Evolutionary conservation across 2,113 vertebrate genomes (phyloP).

Genomic region (Entelurus aequoreus): DNA sequence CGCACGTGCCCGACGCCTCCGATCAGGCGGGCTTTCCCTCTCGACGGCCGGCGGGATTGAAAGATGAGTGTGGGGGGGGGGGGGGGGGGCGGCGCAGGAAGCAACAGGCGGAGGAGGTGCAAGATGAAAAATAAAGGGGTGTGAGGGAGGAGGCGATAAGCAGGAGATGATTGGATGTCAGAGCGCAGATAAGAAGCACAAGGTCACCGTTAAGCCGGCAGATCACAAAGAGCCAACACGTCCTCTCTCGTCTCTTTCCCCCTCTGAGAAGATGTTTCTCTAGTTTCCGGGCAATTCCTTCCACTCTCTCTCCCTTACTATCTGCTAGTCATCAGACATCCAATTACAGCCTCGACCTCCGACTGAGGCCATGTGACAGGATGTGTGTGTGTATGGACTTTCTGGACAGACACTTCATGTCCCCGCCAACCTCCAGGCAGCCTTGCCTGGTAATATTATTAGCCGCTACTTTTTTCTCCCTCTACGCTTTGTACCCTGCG

Average conservation of each 20-base stretch:
- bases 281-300: slow-evolving; percentile 17
- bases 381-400: slow-evolving; percentile 1
- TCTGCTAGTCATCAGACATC: slow-evolving; percentile 64
- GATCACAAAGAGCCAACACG: slow-evolving; percentile 51
- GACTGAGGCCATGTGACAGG: slow-evolving; percentile 5
- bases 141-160: slow-evolving; percentile 46
- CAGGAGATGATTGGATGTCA: slow-evolving; percentile 57
- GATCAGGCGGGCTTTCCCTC: slow-evolving; percentile 35
- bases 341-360: slow-evolving; percentile 55
- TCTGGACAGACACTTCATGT: neutral
- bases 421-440: neutral
- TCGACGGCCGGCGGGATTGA: slow-evolving; percentile 1
- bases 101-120: slow-evolving; percentile 20
- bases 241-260: slow-evolving; percentile 20
- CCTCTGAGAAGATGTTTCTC: slow-evolving; percentile 24
- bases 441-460: no score
- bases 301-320: slow-evolving; percentile 13
- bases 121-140: slow-evolving; percentile 23
- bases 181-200: slow-evolving; percentile 53
- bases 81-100: slow-evolving; percentile 3
- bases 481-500: no score
- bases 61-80: neutral
- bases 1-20: slow-evolving; percentile 37
- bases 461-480: no score
- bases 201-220: slow-evolving; percentile 56